Conservation (phyloP, 2,888 invertebrate species). For the Laspeyria flexula region DNA sequence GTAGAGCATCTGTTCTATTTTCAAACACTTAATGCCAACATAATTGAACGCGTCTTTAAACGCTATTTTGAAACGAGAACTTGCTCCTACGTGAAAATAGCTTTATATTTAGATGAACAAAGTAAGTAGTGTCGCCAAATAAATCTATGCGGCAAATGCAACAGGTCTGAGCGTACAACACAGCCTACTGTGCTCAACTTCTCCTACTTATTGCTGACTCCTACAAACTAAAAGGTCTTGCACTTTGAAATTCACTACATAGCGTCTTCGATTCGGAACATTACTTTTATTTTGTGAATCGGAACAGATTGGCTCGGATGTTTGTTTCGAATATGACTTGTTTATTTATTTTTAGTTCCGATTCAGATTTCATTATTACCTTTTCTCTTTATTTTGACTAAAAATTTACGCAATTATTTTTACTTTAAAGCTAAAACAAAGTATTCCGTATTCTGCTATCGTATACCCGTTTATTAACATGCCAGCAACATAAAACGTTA, state of each 20-base stretch:
- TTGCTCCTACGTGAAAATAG: not conserved
- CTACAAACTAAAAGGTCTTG: conserved; percentile 4
- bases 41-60: not conserved
- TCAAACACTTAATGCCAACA: not conserved
- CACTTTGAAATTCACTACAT: conserved; percentile 2
- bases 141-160: conserved; percentile 38
- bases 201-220: conserved; percentile 7
- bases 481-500: conserved; percentile 5
- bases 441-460: not conserved
- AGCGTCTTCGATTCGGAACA: not conserved
- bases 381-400: too few species aligned
- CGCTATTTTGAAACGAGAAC: not conserved
- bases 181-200: conserved; percentile 38
- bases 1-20: not conserved
- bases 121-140: conserved; percentile 33
- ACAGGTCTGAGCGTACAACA: conserved; percentile 39
- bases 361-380: too few species aligned
- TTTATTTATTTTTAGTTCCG: too few species aligned
- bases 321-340: too few species aligned
- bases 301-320: not conserved
- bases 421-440: not conserved
- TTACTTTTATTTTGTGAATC: not conserved
- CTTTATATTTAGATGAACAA: conserved; percentile 7
- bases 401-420: not conserved
- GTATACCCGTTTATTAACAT: not conserved